A percentile compares a stretch with the other conserved stretches of the same genome.
phyloP scores from a whole-genome alignment of 2,797 vertebrate species.

The Neomorphus geoffroyi region DNA sequence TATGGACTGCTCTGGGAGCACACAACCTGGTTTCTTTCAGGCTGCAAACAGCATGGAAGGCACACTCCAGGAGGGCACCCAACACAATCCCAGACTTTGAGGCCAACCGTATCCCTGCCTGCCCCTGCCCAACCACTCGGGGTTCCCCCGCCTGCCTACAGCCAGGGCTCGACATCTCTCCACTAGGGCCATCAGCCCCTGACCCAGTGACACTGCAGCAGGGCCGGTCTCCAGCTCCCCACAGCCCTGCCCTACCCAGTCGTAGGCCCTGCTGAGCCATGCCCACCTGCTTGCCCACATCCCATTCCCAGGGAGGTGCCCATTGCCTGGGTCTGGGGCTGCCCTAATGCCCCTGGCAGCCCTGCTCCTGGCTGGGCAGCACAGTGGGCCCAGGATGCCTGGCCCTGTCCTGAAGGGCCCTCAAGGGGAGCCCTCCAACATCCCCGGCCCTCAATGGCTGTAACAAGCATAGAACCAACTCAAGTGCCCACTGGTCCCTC shows the following conservation, averaged over 20 bases:
- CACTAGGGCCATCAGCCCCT: not conserved
- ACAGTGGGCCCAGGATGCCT: not conserved
- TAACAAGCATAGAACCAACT: not conserved
- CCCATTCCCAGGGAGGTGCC: not conserved
- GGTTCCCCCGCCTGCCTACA: not conserved
- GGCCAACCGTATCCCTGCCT: not conserved
- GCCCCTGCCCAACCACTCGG: fast-evolving
- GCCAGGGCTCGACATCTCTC: not conserved
- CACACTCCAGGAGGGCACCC: not conserved
- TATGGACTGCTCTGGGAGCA: not conserved
- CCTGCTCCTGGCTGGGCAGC: not conserved
- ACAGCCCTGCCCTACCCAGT: not conserved
- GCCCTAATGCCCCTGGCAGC: not conserved
- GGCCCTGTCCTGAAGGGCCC: not conserved
- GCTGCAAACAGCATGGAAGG: not conserved
- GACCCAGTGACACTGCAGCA: fast-evolving
- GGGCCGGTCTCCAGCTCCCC: not conserved
- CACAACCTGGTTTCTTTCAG: not conserved
- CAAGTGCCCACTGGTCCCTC: fast-evolving
- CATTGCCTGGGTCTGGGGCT: too few relatives aligned
- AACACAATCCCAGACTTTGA: too few relatives aligned
- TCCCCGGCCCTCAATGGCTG: too few relatives aligned
- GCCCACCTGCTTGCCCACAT: fast-evolving
- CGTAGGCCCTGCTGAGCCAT: fast-evolving
- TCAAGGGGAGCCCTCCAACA: not conserved